Evolutionary conservation across 2,888 invertebrate genomes (phyloP), one percentile per base, ranked within the genome.

Genomic region (Aricia artaxerxes): DNA sequence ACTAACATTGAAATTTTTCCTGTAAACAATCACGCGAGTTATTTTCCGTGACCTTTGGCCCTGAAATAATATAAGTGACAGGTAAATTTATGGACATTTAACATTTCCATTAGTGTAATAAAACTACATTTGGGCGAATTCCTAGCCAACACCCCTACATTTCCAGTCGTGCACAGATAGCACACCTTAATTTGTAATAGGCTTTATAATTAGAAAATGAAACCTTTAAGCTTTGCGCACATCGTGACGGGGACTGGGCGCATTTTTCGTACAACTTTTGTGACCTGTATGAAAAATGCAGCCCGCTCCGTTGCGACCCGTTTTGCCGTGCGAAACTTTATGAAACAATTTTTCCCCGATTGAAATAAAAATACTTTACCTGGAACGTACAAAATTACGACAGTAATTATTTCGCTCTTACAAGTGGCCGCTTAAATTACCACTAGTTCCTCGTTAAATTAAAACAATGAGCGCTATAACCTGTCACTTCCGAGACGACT

Each of bases 401-500:
- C 69, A 13, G 35, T 38, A 69, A 69, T 38, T 69, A 69, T 38
- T 38, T 64, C 31, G 64, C 11, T 64, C 64, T 64, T 64, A 31
- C 31, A 64, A 31, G 64, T 64, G 4, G 31, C 64, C 64, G 64
- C 73, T 31, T 53, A 75, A 75, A 75, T 53, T 53, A 57, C 24
- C 24, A 6, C 76, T 53, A 76, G 76, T 57, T 76, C 76, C 53
- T 57, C 53, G 57, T 53, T 53, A 75, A 7, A 76, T 35, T 53
- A 75, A 75, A 49, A 75, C 57, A 53, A 76, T 76, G 57, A 76
- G 57, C 44, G 75, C 69, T 69, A 38, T 69, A 76, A 57, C 49
- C 49, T 75, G 75, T 13, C 76, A 13, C 76, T 76, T 76, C 76
- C 76, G 76, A 76, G 76, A 76, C 53, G 76, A 53, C 76, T 76